Base-by-base conservation (phyloP, 2,113 vertebrate genomes). In the Lanius collurio region DNA sequence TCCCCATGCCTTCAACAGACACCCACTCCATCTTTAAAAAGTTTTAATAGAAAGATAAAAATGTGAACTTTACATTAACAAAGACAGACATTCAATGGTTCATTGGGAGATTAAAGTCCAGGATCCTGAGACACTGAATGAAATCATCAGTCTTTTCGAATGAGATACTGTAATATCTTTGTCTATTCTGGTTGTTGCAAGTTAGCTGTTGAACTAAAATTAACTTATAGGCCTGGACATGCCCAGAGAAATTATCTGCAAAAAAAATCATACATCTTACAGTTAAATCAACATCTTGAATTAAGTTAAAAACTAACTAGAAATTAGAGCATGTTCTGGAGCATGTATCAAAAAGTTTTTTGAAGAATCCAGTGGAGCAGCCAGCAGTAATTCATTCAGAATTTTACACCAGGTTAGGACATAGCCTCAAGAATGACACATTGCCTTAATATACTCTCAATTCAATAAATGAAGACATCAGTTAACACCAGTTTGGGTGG, bases 71-170 rank as follows among this genome's bases (percentile, higher is more conserved):
- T 55, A 65, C 81, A 71, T 35, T 93, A 44, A 89, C 17, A 90
- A 93, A 94, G 63, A 92, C 35, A 89, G 83, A 73, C 59, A 57
- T n/a, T 60, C 53, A 74, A 23, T 74, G 19, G 64, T 50, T 74
- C 64, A 76, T 16, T 83, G 55, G 11, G 42, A 94, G 68, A 96
- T 80, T 76, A 76, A 96, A 94, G 83, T 74, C 79, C 37, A 65
- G 21, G 55, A 79, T 88, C 28, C 42, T 46, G 11, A 62, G 75
- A 79, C 50, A 76, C 1, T 52, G 30, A 83, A 94, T 96, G 78
- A 92, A 95, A 92, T 95, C 41, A 93, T 83, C 70, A 30, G 62
- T 46, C 53, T 83, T 95, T 85, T 73, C 24, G 27, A 88, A 88
- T 44, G 55, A 91, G 28, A 88, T 41, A 83, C 85, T 95, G 37